Evolutionary conservation across 2,888 invertebrate genomes (phyloP), one percentile per base, ranked within the genome.

Genomic region (Crematogaster levior): DNA sequence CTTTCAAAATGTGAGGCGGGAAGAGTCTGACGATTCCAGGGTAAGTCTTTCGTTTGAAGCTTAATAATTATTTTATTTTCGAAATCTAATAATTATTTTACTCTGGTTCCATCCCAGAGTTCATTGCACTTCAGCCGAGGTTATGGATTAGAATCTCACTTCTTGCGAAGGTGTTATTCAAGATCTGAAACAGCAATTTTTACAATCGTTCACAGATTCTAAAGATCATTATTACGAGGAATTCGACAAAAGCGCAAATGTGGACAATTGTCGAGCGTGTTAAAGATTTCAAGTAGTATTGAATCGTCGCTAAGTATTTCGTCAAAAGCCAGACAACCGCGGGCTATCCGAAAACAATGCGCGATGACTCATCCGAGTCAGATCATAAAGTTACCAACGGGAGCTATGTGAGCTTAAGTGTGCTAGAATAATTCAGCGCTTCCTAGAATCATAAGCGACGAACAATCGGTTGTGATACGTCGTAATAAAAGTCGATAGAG

Each of bases 21-120:
- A 91, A 81, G 94, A 94, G 18, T 91, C 92, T 51, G 94, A 94
- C 7, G 93, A 94, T 7, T 84, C 92, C 84, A 92, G 93, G 91
- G 94, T 94, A 84, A 94, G 93, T 92, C 77, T 56, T 66, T 3
- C 9, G 30, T 27, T 30, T n/a, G 18, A 48, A 51, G 10, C n/a
- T 15, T 34, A 43, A 73, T 68, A 30, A n/a, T n/a, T n/a, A n/a
- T n/a, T n/a, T n/a, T n/a, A n/a, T n/a, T n/a, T n/a, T n/a, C n/a
- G n/a, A n/a, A n/a, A n/a, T n/a, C n/a, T n/a, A n/a, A n/a, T n/a
- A n/a, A 61, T 56, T 40, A 40, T 40, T 24, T 51, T 18, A 43
- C 6, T 61, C 27, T 27, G 21, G 24, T 37, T n/a, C 30, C n/a
- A 7, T 18, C 21, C 15, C 53, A 61, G 81, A 70, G 51, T 73